Conservation (phyloP, 2,113 vertebrate genomes). For the Ptilorrhoa leucosticta region DNA sequence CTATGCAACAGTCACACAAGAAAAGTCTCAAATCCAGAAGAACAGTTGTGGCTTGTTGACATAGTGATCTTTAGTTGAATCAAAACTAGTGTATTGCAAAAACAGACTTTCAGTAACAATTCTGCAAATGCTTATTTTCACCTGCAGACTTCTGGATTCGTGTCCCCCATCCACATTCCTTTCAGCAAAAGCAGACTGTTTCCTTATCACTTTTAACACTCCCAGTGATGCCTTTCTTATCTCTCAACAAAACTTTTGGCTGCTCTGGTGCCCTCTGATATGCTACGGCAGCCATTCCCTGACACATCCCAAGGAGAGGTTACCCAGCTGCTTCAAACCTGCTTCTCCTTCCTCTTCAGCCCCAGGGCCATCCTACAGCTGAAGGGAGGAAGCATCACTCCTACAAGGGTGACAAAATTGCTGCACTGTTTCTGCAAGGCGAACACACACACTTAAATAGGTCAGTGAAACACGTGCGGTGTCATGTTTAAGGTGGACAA, state of each 20-base stretch:
- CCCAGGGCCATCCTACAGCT: neutral
- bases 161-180: neutral
- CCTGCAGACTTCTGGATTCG: neutral
- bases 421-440: neutral
- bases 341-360: neutral
- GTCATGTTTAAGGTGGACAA: neutral
- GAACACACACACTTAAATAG: neutral
- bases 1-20: neutral
- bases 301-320: neutral
- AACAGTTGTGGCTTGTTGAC: neutral
- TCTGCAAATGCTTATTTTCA: neutral
- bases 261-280: neutral
- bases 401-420: neutral
- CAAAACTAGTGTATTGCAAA: neutral
- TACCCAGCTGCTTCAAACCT: neutral
- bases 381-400: neutral
- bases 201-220: neutral
- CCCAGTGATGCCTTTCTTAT: neutral
- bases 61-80: neutral
- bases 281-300: neutral
- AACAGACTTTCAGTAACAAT: neutral
- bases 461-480: neutral
- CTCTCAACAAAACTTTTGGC: neutral
- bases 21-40: neutral
- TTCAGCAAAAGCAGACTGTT: neutral